Percentiles rank a stretch among this genome's conserved stretches.
Conservation (phyloP, 2,113 vertebrate genomes). For the Chloropsis cyanopogon region DNA sequence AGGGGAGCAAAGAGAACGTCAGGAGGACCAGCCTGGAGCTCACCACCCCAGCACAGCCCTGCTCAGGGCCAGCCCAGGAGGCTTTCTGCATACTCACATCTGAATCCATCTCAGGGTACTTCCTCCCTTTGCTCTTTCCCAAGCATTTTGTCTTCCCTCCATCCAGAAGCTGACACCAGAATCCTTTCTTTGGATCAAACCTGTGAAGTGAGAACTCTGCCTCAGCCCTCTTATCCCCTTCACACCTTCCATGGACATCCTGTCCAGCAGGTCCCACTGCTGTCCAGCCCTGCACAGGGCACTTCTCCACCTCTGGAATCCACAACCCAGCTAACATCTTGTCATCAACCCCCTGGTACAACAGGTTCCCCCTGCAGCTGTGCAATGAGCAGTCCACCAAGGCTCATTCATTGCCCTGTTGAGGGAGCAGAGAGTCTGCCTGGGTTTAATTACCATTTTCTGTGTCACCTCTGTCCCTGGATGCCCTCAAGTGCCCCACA, state of each 20-base stretch:
- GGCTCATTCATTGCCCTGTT: neutral
- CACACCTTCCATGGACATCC: neutral
- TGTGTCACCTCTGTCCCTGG: neutral
- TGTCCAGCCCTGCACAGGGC: neutral
- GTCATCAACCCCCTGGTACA: neutral
- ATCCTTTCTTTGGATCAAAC: constrained; percentile 97
- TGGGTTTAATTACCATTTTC: neutral
- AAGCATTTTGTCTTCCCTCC: constrained; percentile 96
- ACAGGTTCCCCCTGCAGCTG: neutral
- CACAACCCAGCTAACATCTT: neutral
- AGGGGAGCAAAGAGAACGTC: neutral
- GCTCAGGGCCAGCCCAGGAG: neutral
- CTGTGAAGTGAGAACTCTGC: constrained; percentile 52
- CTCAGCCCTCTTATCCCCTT: neutral
- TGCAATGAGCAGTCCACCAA: neutral
- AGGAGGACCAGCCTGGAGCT: neutral
- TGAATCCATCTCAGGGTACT: constrained; percentile 92
- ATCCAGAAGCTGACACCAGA: constrained; percentile 96
- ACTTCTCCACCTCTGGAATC: neutral
- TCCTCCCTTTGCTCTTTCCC: constrained; percentile 96
- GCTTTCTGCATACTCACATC: constrained; percentile 80
- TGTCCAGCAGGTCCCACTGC: neutral
- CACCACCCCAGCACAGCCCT: neutral
- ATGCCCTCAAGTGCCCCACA: neutral
- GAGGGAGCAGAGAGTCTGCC: neutral